Percentiles rank a stretch among this genome's conserved stretches.
These are phyloP conservation scores for Phenganax marumi DNA, from an alignment of 92 coral and sea anemone genomes.

Conservation along the genomic window DNA sequence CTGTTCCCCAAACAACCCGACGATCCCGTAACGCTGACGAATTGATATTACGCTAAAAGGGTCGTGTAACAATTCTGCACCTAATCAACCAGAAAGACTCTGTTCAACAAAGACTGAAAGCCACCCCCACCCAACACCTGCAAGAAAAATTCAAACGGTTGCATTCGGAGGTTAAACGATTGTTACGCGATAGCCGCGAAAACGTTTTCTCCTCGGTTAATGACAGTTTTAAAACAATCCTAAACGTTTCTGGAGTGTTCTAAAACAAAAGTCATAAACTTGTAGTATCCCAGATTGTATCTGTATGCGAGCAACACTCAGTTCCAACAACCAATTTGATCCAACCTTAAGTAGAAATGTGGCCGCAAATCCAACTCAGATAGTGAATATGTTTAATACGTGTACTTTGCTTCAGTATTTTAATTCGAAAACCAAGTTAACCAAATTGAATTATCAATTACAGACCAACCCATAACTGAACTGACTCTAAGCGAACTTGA, in stretches of 20 bases:
- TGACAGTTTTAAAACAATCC: no score
- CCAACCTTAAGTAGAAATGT: not conserved
- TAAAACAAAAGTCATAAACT: no score
- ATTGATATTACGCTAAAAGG: no score
- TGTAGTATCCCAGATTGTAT: no score
- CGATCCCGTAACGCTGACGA: no score
- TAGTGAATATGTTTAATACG: not conserved
- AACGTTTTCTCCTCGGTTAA: no score
- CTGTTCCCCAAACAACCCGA: no score
- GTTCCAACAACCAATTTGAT: not conserved
- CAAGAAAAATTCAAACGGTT: not conserved
- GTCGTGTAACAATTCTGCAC: not conserved
- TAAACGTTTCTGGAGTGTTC: no score
- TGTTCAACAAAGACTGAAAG: not conserved
- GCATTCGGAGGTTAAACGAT: no score
- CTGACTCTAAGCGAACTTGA: no score
- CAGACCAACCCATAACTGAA: no score
- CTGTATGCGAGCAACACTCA: not conserved
- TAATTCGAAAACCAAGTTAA: not conserved
- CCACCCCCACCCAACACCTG: not conserved
- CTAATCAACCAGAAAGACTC: not conserved
- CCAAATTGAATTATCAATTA: not conserved
- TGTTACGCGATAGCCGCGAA: not conserved
- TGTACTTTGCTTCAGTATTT: not conserved
- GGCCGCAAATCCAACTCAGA: not conserved